Conservation (phyloP, 2,113 vertebrate genomes). For the Hipposideros armiger region DNA sequence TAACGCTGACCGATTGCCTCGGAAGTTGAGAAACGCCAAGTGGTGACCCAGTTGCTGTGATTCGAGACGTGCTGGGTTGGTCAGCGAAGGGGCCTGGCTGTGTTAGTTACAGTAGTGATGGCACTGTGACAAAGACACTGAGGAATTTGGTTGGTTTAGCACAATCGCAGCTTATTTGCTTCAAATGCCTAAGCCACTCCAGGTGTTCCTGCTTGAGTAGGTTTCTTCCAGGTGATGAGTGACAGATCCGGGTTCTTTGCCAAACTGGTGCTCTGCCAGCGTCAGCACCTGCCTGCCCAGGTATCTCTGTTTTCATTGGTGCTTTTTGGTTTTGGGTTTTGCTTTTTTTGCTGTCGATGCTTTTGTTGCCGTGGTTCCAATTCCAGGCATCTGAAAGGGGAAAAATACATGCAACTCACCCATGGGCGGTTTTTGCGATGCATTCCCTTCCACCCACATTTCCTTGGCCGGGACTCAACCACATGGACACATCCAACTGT, state of each 20-base stretch:
- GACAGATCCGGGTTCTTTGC: not conserved
- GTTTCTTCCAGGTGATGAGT: not conserved
- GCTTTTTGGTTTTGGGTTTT: too few relatives aligned
- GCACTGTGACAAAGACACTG: rapidly evolving
- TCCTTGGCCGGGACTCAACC: not conserved
- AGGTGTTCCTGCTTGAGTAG: not conserved
- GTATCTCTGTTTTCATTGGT: too few relatives aligned
- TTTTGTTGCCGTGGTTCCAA: not conserved
- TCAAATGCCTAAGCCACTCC: rapidly evolving
- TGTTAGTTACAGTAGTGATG: rapidly evolving
- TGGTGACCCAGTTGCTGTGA: rapidly evolving
- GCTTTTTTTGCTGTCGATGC: not conserved
- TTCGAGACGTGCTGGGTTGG: rapidly evolving
- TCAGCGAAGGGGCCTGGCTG: not conserved
- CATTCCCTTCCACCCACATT: not conserved
- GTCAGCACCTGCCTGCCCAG: not conserved
- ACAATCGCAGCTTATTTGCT: rapidly evolving
- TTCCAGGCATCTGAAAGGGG: rapidly evolving
- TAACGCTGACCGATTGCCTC: rapidly evolving
- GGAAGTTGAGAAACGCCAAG: too few relatives aligned
- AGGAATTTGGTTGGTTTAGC: rapidly evolving
- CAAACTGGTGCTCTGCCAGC: too few relatives aligned
- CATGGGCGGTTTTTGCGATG: not conserved
- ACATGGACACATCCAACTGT: rapidly evolving
- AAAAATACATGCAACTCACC: not conserved